These are phyloP conservation scores for Falcunculus frontatus DNA, from an alignment of 2,113 vertebrate species.

Conservation along the genomic window DNA sequence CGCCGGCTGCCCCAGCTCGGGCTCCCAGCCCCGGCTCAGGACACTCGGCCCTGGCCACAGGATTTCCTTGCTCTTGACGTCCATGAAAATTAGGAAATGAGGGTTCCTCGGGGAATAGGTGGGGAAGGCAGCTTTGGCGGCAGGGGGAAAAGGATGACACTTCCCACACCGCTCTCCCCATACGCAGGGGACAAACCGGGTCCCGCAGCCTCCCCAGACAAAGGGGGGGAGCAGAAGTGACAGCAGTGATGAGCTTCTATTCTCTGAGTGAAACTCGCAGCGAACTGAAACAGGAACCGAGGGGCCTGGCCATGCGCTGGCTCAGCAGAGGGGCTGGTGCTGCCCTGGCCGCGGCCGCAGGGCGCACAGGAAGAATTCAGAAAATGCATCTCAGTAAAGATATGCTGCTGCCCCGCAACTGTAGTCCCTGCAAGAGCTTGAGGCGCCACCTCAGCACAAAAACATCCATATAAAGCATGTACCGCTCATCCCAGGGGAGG, in stretches of 20 bases:
- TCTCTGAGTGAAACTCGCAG: background rate
- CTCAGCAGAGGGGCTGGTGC: background rate
- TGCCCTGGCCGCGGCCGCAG: background rate
- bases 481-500: background rate
- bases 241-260: background rate
- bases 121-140: background rate
- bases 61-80: conserved; percentile 54
- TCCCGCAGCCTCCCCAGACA: background rate
- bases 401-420: background rate
- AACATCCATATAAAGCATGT: conserved; percentile 19
- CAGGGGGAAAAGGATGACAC: background rate
- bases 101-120: conserved; percentile 11
- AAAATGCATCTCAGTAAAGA: conserved; percentile 34
- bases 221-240: background rate
- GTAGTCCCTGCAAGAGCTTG: background rate
- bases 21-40: background rate
- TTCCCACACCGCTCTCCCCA: background rate
- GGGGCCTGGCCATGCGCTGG: background rate
- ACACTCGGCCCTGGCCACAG: background rate
- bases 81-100: conserved; percentile 14
- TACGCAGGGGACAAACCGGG: fast-evolving
- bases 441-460: conserved; percentile 42
- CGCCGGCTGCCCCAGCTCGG: background rate
- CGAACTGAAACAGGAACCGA: background rate
- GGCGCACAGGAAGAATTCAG: conserved; percentile 23